Conservation (phyloP, 1,140 invertebrate species). For the Bombus huntii region DNA sequence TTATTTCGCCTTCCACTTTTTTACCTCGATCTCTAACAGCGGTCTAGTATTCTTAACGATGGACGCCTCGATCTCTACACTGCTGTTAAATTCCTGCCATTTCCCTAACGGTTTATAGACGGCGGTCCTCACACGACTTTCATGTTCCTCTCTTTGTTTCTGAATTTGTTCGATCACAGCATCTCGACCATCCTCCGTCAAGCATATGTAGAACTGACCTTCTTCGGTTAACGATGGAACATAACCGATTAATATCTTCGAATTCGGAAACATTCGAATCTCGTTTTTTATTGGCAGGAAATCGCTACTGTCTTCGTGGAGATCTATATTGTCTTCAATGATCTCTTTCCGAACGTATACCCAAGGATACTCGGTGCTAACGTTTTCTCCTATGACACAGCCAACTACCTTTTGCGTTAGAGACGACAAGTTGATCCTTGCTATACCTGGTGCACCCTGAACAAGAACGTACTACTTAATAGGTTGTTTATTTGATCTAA, state of each 20-base stretch:
- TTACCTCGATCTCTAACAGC: conserved; percentile 86
- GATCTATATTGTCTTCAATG: conserved; percentile 84
- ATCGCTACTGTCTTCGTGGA: conserved; percentile 83
- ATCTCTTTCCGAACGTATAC: conserved; percentile 85
- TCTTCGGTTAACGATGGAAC: conserved; percentile 85
- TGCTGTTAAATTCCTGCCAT: conserved; percentile 87
- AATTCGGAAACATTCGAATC: conserved; percentile 82
- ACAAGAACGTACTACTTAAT: background rate
- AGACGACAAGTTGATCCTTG: conserved; percentile 75
- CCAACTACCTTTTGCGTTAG: conserved; percentile 82
- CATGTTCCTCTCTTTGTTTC: conserved; percentile 84
- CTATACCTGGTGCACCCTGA: conserved; percentile 71
- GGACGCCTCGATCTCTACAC: conserved; percentile 84
- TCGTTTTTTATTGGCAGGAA: conserved; percentile 83
- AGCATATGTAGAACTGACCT: conserved; percentile 88
- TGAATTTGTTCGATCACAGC: conserved; percentile 82
- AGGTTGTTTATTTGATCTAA: too few species aligned
- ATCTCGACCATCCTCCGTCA: conserved; percentile 82
- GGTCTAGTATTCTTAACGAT: conserved; percentile 83
- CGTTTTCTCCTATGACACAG: conserved; percentile 82
- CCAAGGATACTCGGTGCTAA: conserved; percentile 90
- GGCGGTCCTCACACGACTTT: conserved; percentile 85
- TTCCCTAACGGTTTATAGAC: conserved; percentile 84
- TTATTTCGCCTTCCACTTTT: conserved; percentile 58
- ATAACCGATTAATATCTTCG: conserved; percentile 87